Evolutionary conservation across 2,113 vertebrate genomes (phyloP).

Genomic region (Chiloscyllium plagiosum): DNA sequence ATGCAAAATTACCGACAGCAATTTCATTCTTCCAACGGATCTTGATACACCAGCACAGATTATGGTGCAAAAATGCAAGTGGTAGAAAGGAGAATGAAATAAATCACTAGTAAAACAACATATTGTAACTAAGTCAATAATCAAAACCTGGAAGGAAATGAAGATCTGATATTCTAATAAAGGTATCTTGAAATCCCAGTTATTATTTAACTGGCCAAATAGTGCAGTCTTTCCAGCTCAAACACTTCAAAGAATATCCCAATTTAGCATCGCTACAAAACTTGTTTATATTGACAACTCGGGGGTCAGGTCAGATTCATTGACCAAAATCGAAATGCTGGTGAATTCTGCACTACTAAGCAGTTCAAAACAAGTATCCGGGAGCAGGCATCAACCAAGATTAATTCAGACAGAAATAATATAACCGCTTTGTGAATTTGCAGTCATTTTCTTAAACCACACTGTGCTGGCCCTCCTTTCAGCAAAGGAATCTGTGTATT

Average conservation of each 20-base stretch:
- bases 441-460: neutral
- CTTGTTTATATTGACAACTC: constrained; percentile 26
- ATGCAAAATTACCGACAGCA: neutral
- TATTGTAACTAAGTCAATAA: neutral
- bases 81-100: neutral
- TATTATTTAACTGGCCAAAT: neutral
- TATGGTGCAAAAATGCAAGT: neutral
- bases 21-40: neutral
- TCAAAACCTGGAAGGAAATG: neutral
- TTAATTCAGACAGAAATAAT: neutral
- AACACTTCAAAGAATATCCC: neutral
- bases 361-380: neutral
- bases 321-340: neutral
- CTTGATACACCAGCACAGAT: neutral
- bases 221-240: neutral
- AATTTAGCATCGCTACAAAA: neutral
- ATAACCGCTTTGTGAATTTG: neutral
- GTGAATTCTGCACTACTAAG: neutral
- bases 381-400: neutral
- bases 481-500: neutral
- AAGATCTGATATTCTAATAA: neutral
- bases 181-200: neutral
- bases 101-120: neutral
- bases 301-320: neutral
- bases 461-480: neutral